Percentiles rank a stretch among this genome's conserved stretches.
These are phyloP conservation scores for Drosophila mauritiana DNA, from an alignment of 1,140 invertebrate genomes.

Conservation along the genomic window DNA sequence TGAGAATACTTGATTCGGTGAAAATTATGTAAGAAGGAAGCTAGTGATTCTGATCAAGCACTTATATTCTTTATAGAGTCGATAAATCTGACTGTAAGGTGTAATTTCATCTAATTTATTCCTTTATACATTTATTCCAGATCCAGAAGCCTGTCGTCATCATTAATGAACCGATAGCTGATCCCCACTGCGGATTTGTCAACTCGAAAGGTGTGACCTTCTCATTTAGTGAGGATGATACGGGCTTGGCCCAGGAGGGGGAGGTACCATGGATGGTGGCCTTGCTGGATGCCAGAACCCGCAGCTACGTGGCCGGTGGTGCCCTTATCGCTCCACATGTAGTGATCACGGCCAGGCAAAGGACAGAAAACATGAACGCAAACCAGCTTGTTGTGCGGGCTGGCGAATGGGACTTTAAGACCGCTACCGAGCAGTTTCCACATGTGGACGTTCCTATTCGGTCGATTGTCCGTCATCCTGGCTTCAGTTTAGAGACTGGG, in stretches of 20 bases:
- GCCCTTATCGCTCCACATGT: conserved; percentile 88
- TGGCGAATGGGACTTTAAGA: conserved; percentile 90
- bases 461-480: conserved; percentile 86
- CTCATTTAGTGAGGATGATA: no score
- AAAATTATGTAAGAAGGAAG: no score
- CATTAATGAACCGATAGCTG: no score
- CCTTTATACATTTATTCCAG: no score
- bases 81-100: no score
- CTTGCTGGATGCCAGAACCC: background rate
- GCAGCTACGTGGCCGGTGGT: conserved; percentile 86
- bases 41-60: no score
- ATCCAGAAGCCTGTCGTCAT: no score
- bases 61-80: no score
- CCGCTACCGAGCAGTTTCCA: conserved; percentile 86
- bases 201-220: no score
- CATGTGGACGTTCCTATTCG: conserved; percentile 86
- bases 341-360: conserved; percentile 87
- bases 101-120: no score
- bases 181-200: background rate
- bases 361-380: conserved; percentile 54
- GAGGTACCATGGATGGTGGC: conserved; percentile 96
- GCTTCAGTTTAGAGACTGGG: conserved; percentile 79
- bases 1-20: no score
- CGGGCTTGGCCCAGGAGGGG: conserved; percentile 70
- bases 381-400: conserved; percentile 88